These are phyloP conservation scores for Hydractinia echinata DNA, from an alignment of 30 jellyfish, hydroid and myxozoan species.

Conservation along the genomic window DNA sequence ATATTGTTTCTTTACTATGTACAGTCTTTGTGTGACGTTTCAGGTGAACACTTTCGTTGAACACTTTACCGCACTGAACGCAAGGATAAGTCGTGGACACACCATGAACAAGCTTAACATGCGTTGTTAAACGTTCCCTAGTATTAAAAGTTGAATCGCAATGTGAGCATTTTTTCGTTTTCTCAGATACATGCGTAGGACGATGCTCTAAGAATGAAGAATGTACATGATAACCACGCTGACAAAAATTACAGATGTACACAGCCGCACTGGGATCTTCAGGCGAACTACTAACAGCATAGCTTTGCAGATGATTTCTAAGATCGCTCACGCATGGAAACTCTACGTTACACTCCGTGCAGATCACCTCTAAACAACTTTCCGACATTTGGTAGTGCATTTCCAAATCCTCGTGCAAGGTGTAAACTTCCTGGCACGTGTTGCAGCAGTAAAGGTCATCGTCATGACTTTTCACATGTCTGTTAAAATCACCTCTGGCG, in stretches of 20 bases:
- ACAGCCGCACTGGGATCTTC: background rate
- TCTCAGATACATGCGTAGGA: conserved; percentile 18
- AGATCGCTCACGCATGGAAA: conserved; percentile 18
- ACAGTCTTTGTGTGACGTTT: conserved; percentile 16
- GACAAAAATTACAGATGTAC: conserved; percentile 31
- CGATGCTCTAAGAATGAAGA: conserved; percentile 5
- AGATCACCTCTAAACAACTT: conserved; percentile 26
- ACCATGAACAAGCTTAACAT: conserved; percentile 7
- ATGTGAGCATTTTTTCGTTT: conserved; percentile 9
- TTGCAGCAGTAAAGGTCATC: conserved; percentile 31
- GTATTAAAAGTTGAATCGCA: conserved; percentile 37
- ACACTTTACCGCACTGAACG: conserved; percentile 12
- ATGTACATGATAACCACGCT: conserved; percentile 37
- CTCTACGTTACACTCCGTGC: conserved; percentile 35
- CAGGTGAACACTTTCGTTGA: conserved; percentile 9
- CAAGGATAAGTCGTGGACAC: conserved; percentile 24
- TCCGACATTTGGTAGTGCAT: conserved; percentile 50
- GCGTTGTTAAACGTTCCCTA: conserved; percentile 10
- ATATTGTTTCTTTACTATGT: conserved; percentile 10
- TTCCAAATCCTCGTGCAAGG: conserved; percentile 33
- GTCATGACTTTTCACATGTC: conserved; percentile 30
- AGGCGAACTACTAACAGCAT: background rate
- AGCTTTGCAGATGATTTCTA: conserved; percentile 19
- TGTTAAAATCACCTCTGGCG: conserved; percentile 6
- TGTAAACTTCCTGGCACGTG: conserved; percentile 26